A percentile compares a stretch with the other conserved stretches of the same genome.
Conservation (phyloP, 2,113 vertebrate species). For the Ariopsis seemanni region DNA sequence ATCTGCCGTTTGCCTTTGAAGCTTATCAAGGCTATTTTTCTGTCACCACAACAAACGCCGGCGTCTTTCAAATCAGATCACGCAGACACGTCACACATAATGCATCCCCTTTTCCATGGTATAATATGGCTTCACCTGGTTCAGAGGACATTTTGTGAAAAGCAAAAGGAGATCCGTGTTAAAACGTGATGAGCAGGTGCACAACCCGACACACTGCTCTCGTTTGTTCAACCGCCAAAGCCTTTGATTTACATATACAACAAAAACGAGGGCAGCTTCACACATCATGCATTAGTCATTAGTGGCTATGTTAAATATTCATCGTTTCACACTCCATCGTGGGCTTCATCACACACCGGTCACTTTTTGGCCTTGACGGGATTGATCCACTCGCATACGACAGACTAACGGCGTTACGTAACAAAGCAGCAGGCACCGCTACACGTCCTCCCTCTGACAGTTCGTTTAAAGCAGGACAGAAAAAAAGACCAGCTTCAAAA, state of each 20-base stretch:
- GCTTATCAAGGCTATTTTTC: constrained; percentile 1
- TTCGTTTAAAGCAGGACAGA: neutral
- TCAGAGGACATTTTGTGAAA: neutral
- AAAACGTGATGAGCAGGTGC: constrained; percentile 23
- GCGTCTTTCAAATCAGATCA: constrained; percentile 26
- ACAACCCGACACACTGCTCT: neutral
- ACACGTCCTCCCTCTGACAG: neutral
- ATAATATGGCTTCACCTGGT: neutral
- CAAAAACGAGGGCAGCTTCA: neutral
- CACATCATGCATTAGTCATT: constrained; percentile 39
- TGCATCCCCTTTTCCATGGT: neutral
- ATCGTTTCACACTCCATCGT: constrained; percentile 8
- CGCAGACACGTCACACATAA: constrained; percentile 15
- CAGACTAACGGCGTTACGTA: neutral
- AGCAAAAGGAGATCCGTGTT: constrained; percentile 1
- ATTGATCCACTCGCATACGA: neutral
- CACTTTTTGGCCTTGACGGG: neutral
- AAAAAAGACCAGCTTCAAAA: neutral
- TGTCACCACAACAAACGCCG: constrained; percentile 17
- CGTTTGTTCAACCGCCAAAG: neutral
- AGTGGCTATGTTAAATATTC: constrained; percentile 34
- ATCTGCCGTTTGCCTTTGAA: constrained; percentile 28
- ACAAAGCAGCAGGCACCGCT: neutral
- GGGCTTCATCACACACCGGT: neutral
- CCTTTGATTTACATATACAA: constrained; percentile 8